phyloP scores from a whole-genome alignment of 2,113 vertebrate species.

The Balaeniceps rex region DNA sequence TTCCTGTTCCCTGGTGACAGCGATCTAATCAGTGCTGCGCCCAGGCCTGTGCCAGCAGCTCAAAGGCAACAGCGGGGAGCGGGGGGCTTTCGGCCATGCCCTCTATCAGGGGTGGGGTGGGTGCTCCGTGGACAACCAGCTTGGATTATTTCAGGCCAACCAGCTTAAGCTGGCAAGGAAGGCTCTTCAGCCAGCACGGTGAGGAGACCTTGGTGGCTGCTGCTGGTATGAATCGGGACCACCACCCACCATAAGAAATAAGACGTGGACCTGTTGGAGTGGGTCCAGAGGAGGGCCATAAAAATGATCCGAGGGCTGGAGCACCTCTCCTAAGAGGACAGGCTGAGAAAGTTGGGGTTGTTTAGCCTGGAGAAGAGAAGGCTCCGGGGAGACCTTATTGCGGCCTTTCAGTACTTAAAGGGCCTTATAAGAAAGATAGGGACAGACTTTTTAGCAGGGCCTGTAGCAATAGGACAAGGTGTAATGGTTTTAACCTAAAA shows the following conservation, averaged over 20 bases:
- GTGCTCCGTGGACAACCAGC: neutral
- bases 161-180: rapidly evolving
- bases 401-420: neutral
- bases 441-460: neutral
- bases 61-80: neutral
- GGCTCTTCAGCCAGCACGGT: rapidly evolving
- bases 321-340: rapidly evolving
- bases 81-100: neutral
- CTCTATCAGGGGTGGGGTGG: rapidly evolving
- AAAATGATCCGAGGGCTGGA: rapidly evolving
- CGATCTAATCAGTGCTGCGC: slow-evolving; percentile 71
- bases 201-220: neutral
- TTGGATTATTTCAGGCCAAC: neutral
- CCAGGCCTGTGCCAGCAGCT: neutral
- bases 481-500: neutral
- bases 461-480: rapidly evolving
- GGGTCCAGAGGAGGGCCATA: neutral
- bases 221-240: rapidly evolving
- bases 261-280: neutral
- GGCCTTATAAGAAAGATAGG: neutral
- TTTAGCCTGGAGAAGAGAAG: neutral
- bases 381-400: rapidly evolving
- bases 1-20: slow-evolving; percentile 66
- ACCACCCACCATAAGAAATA: rapidly evolving
- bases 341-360: too few species aligned